These are phyloP conservation scores for Mesitornis unicolor DNA, from an alignment of 2,113 vertebrate genomes.

Conservation along the genomic window DNA sequence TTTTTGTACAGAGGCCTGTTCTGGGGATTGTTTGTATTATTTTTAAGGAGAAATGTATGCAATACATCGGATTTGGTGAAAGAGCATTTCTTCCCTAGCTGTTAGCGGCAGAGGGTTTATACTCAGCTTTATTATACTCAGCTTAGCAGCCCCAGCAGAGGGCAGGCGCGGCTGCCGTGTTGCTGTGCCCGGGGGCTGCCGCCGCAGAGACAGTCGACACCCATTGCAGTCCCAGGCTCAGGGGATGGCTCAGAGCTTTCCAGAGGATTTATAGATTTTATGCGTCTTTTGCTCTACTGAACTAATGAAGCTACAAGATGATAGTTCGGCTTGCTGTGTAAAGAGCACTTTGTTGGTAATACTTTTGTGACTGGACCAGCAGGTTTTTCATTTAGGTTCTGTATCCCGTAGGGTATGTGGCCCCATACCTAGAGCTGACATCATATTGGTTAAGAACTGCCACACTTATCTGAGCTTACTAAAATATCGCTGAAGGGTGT, in stretches of 20 bases:
- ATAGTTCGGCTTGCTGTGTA: rapidly evolving
- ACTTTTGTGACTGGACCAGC: not conserved
- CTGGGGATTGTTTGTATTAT: not conserved
- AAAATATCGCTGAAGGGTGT: not conserved
- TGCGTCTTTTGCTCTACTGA: not conserved
- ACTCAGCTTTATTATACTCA: too few relatives aligned
- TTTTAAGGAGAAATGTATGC: not conserved
- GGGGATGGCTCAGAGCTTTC: not conserved
- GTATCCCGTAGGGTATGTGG: not conserved
- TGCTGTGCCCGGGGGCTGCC: not conserved
- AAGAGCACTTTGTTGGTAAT: not conserved
- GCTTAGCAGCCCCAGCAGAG: too few relatives aligned
- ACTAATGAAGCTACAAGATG: not conserved
- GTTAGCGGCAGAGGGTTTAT: too few relatives aligned
- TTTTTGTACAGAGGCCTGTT: not conserved
- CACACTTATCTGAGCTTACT: not conserved
- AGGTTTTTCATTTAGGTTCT: not conserved
- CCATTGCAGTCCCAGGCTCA: too few relatives aligned
- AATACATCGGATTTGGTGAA: not conserved
- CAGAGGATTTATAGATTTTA: rapidly evolving
- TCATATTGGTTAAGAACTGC: not conserved
- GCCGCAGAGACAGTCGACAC: not conserved
- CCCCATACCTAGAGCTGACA: not conserved
- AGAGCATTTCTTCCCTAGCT: not conserved
- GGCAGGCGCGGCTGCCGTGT: too few relatives aligned